Conservation (phyloP, 2,888 invertebrate genomes). For the Sinodicranocentrus sp. region DNA sequence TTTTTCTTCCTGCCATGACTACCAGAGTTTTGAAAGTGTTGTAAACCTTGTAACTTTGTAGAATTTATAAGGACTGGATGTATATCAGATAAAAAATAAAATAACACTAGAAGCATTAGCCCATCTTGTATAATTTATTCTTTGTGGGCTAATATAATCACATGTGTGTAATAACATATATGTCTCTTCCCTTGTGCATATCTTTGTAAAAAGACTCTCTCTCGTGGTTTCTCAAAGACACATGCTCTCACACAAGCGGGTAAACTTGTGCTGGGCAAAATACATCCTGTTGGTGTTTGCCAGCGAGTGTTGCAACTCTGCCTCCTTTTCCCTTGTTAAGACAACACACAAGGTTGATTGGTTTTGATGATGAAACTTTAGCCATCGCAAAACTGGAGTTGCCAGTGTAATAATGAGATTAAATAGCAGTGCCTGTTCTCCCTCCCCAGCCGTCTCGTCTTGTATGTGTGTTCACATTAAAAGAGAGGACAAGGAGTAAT, state of each 20-base stretch:
- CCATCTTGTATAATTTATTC: no score
- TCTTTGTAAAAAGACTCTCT: no score
- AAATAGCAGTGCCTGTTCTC: constrained; percentile 33
- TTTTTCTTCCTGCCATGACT: constrained; percentile 24
- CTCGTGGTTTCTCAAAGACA: no score
- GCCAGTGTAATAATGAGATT: constrained; percentile 65
- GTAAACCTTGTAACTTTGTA: no score
- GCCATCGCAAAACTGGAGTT: constrained; percentile 52
- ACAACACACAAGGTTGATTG: constrained; percentile 61
- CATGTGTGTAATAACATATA: no score
- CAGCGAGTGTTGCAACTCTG: neutral
- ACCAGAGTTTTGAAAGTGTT: no score
- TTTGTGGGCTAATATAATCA: no score
- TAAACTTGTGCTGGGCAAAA: neutral
- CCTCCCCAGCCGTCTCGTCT: neutral
- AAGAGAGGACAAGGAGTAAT: no score
- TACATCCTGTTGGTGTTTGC: neutral
- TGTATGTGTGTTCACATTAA: neutral
- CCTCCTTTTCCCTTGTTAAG: constrained; percentile 21
- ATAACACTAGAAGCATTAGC: no score
- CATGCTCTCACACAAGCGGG: neutral
- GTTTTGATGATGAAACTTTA: constrained; percentile 66
- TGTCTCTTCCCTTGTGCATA: no score
- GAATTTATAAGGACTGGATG: no score
- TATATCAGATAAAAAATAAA: no score